Evolutionary conservation across 2,797 vertebrate species (phyloP), one percentile per base, ranked within the genome.

Genomic region (Anabas testudineus): DNA sequence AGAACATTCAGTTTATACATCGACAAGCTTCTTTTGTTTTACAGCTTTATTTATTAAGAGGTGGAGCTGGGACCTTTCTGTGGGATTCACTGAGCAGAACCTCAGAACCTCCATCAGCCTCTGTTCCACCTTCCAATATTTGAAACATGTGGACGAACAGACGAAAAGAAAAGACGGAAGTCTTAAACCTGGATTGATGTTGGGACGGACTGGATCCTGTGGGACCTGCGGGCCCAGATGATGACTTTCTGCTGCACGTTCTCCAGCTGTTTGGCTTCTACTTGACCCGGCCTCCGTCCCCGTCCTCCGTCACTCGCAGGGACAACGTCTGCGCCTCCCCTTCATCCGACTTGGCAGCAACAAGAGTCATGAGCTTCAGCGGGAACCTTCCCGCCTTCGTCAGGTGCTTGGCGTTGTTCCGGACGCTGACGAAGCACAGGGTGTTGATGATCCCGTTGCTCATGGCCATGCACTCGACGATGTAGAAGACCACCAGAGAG

Each of bases 401-500:
- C 86, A 95, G 93, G 64, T 90, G 93, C 74, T 94, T 94, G 77
- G 91, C 93, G 72, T 91, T 95, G 82, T 95, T 97, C 67, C 94
- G 95, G 30, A 97, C 95, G 0, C 94, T 95, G 39, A 98, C 90
- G 0, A 98, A 97, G 80, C 95, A 97, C 78, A 99, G 88, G 0
- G 97, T 98, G 87, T 98, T 99, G 83, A 99, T 97, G 92, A 99
- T 91, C 60, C 96, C 97, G 76, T 99, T 99, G 86, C 96, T 97
- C 97, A 99, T 99, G 78, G 97, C 96, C 0, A 99, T 92, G 87
- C 97, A 99, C 89, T 99, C 95, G 0, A 99, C 95, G 18, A 96
- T 88, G 68, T 99, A 99, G 87, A 97, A 99, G 19, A 94, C 96
- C 0, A 96, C 96, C 43, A 99, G 93, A 18, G 95, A 97, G 91